Conservation (phyloP, 2,797 vertebrate genomes). For the Pangasius sanitwongsei region DNA sequence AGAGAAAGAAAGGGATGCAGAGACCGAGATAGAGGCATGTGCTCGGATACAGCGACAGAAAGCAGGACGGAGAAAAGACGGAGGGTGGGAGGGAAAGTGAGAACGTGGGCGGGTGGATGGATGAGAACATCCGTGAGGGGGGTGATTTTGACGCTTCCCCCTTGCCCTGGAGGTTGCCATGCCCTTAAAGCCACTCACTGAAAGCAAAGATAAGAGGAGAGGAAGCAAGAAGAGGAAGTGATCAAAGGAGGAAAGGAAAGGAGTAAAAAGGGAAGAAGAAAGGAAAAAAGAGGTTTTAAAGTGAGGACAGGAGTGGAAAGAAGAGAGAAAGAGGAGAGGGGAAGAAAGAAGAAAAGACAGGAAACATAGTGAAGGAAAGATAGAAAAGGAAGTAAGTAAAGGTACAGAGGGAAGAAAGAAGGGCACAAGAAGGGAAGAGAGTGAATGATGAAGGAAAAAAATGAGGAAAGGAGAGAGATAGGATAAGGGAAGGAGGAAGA, state of each 20-base stretch:
- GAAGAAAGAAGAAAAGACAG: neutral
- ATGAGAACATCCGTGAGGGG: neutral
- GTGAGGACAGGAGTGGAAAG: neutral
- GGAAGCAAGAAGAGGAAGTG: neutral
- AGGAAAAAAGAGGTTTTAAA: neutral
- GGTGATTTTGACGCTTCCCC: conserved; percentile 12
- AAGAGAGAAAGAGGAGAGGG: neutral
- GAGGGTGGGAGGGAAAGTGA: conserved; percentile 47
- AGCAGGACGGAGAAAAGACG: conserved; percentile 30
- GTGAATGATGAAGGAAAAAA: neutral
- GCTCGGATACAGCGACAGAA: conserved; percentile 42
- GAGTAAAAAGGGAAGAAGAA: neutral
- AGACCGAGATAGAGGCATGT: conserved; percentile 1
- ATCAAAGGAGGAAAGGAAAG: neutral
- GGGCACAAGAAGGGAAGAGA: neutral
- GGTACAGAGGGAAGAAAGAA: neutral
- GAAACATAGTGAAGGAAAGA: neutral
- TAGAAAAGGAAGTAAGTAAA: neutral
- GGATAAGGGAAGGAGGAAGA: neutral
- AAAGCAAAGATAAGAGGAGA: neutral
- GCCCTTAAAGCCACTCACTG: conserved; percentile 5
- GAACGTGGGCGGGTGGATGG: conserved; percentile 3
- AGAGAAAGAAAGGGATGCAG: conserved; percentile 15
- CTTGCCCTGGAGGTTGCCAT: conserved; percentile 31
- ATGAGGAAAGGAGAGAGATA: neutral